phyloP scores from a whole-genome alignment of 2,113 vertebrate species.

The Hemiscyllium ocellatum region DNA sequence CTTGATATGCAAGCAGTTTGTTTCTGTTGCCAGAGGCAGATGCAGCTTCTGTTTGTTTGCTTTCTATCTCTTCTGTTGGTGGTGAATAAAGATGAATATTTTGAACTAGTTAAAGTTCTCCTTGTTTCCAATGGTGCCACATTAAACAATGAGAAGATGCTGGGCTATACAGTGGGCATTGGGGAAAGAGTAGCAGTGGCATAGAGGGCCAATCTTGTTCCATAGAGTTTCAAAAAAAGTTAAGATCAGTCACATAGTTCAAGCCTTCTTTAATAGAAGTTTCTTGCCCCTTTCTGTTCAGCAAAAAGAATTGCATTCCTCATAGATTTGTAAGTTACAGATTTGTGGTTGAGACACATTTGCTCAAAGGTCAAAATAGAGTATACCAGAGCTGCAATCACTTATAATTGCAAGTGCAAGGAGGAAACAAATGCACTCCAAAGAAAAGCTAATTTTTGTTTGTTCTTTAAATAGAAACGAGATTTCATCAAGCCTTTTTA shows the following conservation, averaged over 20 bases:
- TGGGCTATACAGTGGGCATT: too few relatives aligned
- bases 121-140: too few relatives aligned
- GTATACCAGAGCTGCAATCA: background rate
- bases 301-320: background rate
- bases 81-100: too few relatives aligned
- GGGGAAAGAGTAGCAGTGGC: too few relatives aligned
- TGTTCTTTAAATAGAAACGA: background rate
- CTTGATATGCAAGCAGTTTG: too few relatives aligned
- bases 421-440: background rate
- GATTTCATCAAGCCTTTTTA: background rate
- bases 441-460: slow-evolving; percentile 4
- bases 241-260: background rate
- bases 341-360: background rate
- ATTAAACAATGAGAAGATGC: too few relatives aligned
- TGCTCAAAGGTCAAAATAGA: slow-evolving; percentile 10
- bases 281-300: background rate
- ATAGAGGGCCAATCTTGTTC: background rate
- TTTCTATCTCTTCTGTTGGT: too few relatives aligned
- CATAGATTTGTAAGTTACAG: background rate
- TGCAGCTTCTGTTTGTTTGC: too few relatives aligned
- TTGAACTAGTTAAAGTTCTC: too few relatives aligned
- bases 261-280: background rate
- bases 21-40: too few relatives aligned
- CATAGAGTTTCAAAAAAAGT: background rate
- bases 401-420: background rate